Percentiles rank a stretch among this genome's conserved stretches.
Evolutionary conservation across 1,140 invertebrate genomes (phyloP).

Genomic region (Leguminivora glycinivorella): DNA sequence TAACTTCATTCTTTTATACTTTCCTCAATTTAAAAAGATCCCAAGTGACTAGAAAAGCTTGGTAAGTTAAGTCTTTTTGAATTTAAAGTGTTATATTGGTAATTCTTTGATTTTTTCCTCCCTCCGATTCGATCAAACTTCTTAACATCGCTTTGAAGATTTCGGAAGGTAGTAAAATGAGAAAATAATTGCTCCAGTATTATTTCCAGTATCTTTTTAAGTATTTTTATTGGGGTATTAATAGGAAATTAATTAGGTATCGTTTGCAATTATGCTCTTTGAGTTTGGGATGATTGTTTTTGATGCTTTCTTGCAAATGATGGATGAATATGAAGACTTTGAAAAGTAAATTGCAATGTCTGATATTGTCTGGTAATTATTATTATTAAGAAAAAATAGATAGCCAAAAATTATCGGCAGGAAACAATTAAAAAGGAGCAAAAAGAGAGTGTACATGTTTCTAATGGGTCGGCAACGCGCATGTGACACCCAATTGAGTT

Average conservation of each 20-base stretch:
- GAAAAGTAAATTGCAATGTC: not conserved
- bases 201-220: constrained; percentile 42
- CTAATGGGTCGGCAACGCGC: too few relatives aligned
- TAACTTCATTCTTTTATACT: constrained; percentile 52
- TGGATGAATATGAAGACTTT: not conserved
- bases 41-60: not conserved
- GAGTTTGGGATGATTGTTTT: constrained; percentile 18
- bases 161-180: constrained; percentile 55
- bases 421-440: too few relatives aligned
- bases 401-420: too few relatives aligned
- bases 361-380: not conserved
- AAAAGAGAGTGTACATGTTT: too few relatives aligned
- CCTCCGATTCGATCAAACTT: constrained; percentile 58
- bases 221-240: constrained; percentile 37
- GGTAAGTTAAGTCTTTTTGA: not conserved
- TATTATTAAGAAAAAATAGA: not conserved
- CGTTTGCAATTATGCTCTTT: constrained; percentile 39
- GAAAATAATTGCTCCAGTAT: constrained; percentile 57
- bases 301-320: not conserved
- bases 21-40: not conserved
- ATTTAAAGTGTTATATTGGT: constrained; percentile 33
- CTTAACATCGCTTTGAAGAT: constrained; percentile 49
- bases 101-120: constrained; percentile 56
- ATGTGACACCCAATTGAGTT: too few relatives aligned
- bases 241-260: constrained; percentile 44